A percentile compares a stretch with the other conserved stretches of the same genome.
Conservation (phyloP, 2,113 vertebrate genomes). For the Heptranchias perlo region DNA sequence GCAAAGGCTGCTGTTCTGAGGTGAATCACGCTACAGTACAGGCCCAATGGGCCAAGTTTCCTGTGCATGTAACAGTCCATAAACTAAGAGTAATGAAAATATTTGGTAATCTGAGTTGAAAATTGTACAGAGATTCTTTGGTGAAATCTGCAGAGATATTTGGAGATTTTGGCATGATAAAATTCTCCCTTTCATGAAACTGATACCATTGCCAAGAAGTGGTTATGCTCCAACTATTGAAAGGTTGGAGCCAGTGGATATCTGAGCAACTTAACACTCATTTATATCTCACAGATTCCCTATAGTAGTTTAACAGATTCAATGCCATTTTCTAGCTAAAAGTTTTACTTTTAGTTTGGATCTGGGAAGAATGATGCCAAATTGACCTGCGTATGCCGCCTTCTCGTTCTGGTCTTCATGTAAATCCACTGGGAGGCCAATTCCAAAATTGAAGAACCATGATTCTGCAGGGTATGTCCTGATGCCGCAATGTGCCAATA, state of each 20-base stretch:
- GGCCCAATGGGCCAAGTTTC: too few species aligned
- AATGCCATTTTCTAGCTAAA: not conserved
- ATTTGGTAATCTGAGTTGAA: not conserved
- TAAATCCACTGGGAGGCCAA: not conserved
- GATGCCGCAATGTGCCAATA: too few species aligned
- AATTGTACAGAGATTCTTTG: not conserved
- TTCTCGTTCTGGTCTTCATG: not conserved
- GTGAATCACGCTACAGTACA: not conserved
- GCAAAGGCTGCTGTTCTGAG: not conserved
- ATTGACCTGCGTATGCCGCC: too few species aligned
- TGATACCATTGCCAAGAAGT: not conserved
- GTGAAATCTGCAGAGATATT: not conserved
- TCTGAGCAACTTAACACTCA: not conserved
- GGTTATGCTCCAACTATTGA: not conserved
- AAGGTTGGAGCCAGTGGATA: not conserved
- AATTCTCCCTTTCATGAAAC: not conserved
- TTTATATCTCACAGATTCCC: not conserved
- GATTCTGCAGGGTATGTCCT: not conserved
- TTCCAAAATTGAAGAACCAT: not conserved
- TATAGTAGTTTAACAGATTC: not conserved
- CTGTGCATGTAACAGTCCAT: not conserved
- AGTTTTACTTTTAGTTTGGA: not conserved
- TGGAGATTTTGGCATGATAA: not conserved
- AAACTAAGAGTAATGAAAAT: not conserved
- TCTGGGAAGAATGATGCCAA: not conserved